phyloP scores from a whole-genome alignment of 2,888 invertebrate species.

The Panorpa germanica region DNA sequence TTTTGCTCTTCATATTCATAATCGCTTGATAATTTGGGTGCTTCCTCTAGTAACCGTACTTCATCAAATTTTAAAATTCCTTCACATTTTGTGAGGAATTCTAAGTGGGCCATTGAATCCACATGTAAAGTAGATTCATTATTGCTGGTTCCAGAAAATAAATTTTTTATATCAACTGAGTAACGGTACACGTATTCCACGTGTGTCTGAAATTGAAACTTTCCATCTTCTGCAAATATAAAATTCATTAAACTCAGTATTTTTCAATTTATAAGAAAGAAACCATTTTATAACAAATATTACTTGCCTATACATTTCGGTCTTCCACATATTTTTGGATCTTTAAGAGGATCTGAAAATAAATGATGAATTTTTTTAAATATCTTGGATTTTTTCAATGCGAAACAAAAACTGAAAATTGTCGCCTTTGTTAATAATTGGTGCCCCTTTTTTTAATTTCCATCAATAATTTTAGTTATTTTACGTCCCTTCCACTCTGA shows the following conservation, averaged over 20 bases:
- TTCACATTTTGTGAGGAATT: conserved; percentile 53
- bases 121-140: conserved; percentile 51
- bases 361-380: conserved; percentile 10
- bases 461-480: no score
- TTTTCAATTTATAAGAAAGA: conserved; percentile 6
- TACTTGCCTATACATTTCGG: conserved; percentile 43
- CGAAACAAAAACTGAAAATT: no score
- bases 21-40: conserved; percentile 18
- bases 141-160: conserved; percentile 48
- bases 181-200: conserved; percentile 47
- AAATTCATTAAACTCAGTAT: conserved; percentile 9
- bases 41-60: conserved; percentile 39
- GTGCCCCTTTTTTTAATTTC: no score
- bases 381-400: no score
- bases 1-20: conserved; percentile 8
- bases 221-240: conserved; percentile 13
- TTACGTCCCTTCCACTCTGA: no score
- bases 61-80: conserved; percentile 43
- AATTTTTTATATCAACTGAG: conserved; percentile 46
- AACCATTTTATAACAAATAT: conserved; percentile 6
- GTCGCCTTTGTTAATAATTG: no score
- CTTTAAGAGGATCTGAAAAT: conserved; percentile 46
- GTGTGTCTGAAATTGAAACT: conserved; percentile 19
- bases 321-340: conserved; percentile 51
- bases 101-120: conserved; percentile 33